Conservation (phyloP, 2,888 invertebrate genomes). For the Heliconius aoede region DNA sequence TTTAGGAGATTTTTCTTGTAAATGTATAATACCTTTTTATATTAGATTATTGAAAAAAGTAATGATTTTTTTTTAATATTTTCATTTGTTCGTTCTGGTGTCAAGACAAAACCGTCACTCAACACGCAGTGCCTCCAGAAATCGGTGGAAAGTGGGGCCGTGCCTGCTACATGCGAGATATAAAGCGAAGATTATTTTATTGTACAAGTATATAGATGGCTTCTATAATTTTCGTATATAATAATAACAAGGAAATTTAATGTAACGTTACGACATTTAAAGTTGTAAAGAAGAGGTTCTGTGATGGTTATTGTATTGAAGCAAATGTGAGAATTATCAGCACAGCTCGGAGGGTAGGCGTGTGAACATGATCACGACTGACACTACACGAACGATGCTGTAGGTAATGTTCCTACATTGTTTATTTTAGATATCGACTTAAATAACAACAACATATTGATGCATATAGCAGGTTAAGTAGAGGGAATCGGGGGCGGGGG, state of each 20-base stretch:
- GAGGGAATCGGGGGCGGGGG: too few relatives aligned
- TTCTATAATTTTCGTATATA: not conserved
- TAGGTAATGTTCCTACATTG: slow-evolving; percentile 25
- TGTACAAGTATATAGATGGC: not conserved
- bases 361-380: slow-evolving; percentile 62
- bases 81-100: too few relatives aligned
- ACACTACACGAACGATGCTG: slow-evolving; percentile 49
- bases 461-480: too few relatives aligned
- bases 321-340: slow-evolving; percentile 48
- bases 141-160: too few relatives aligned
- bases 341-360: slow-evolving; percentile 53
- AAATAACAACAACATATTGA: not conserved
- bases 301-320: slow-evolving; percentile 51
- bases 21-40: not conserved
- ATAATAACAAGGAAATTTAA: slow-evolving; percentile 6
- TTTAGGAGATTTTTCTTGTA: not conserved
- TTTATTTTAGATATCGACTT: not conserved
- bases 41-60: not conserved
- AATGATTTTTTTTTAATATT: not conserved
- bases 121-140: too few relatives aligned
- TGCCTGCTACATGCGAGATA: too few relatives aligned
- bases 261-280: slow-evolving; percentile 15
- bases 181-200: not conserved
- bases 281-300: slow-evolving; percentile 60
- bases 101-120: too few relatives aligned